Evolutionary conservation across 2,888 invertebrate species (phyloP), one percentile per base, ranked within the genome.

Genomic region (Drosophila maculinotata): DNA sequence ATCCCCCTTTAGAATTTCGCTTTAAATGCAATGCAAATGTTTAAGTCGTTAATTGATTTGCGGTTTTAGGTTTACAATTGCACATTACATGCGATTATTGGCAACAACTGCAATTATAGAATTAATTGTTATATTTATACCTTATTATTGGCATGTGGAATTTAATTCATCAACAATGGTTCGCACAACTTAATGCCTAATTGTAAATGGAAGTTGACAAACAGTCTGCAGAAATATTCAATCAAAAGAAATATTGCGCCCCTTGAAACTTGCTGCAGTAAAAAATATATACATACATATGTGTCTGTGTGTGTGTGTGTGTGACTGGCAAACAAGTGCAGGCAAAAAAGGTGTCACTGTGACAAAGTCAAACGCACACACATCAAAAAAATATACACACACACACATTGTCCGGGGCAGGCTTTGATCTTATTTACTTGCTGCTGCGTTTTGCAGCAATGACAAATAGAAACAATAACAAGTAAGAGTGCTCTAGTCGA

Each of bases 391-490:
- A 28, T 12, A 52, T 4, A 23, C 28, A 15, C 4, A 14, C 15
- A n/a, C 52, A 28, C 35, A n/a, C 2, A n/a, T 0, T 2, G 10
- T 14, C 10, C 17, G 30, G 28, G 54, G 52, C 39, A 14, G 33
- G 38, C 77, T 83, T 78, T 83, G 77, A 69, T 79, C 69, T 71
- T 70, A 38, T 42, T 44, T 59, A 54, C 42, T 30, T 25, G 49
- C 31, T 20, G 28, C 35, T 53, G 58, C 45, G 48, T 49, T 23
- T 38, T 47, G 48, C 42, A 33, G 23, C 36, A 57, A 41, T 42
- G 56, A 38, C 62, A 59, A 63, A 54, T 45, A 39, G 39, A 49
- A 42, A 47, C 42, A 49, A 69, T 52, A 54, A 62, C 45, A 28
- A 41, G 39, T 69, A 62, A 52, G 52, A n/a, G n/a, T n/a, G n/a